A percentile compares a stretch with the other conserved stretches of the same genome.
These are phyloP conservation scores for Odiellus spinosus DNA, from an alignment of 2,888 invertebrate genomes.

Conservation along the genomic window DNA sequence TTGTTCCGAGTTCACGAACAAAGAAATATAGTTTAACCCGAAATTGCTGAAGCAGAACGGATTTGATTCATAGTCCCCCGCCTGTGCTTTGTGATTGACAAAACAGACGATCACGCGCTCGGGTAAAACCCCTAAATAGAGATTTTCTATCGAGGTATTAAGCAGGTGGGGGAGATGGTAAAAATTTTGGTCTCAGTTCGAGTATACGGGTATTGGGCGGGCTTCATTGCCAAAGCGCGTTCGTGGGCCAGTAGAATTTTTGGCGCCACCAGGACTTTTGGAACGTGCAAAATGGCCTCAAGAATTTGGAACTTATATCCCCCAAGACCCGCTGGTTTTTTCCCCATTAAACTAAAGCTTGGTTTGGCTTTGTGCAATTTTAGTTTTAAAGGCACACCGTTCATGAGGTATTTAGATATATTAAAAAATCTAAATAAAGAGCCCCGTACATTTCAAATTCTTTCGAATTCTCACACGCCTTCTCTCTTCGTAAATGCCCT, in stretches of 20 bases:
- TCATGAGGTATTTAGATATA: conserved; percentile 7
- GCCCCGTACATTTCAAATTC: conserved; percentile 7
- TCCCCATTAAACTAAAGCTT: conserved; percentile 8
- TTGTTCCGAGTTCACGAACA: conserved; percentile 19
- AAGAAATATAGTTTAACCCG: conserved; percentile 13
- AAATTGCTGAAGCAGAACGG: conserved; percentile 21
- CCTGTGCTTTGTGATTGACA: conserved; percentile 17
- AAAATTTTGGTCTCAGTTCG: conserved; percentile 18
- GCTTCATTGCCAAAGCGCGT: conserved; percentile 14
- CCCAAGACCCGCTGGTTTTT: no score
- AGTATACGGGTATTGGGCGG: conserved; percentile 19
- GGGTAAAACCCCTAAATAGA: conserved; percentile 24
- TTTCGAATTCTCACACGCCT: no score
- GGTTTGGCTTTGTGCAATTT: conserved; percentile 10
- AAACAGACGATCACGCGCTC: conserved; percentile 24
- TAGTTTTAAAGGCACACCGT: conserved; percentile 5
- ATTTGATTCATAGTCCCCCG: conserved; percentile 16
- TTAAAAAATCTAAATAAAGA: conserved; percentile 10
- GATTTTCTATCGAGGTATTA: conserved; percentile 23
- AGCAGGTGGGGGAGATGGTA: conserved; percentile 20
- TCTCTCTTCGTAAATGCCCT: no score
- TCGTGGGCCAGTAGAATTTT: conserved; percentile 21
- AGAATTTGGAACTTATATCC: conserved; percentile 16
- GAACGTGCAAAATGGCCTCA: conserved; percentile 17
- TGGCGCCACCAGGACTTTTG: conserved; percentile 17